phyloP scores from a whole-genome alignment of 1,140 invertebrate species.

The Dendroctonus ponderosae region DNA sequence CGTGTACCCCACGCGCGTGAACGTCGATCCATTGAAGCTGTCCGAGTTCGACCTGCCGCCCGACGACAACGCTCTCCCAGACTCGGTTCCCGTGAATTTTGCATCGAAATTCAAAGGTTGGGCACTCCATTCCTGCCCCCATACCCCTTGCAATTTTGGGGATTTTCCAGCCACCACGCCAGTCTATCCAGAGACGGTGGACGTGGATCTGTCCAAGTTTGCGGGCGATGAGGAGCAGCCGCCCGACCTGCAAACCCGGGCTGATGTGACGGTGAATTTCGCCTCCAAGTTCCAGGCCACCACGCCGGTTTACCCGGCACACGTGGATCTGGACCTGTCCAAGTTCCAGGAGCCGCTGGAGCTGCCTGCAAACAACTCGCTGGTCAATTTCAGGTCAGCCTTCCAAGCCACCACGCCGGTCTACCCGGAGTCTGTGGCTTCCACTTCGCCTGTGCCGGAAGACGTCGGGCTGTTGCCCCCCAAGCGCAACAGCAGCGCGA shows the following conservation, averaged over 20 bases:
- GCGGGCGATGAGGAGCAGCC: constrained; percentile 23
- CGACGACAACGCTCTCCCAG: background rate
- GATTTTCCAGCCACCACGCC: constrained; percentile 43
- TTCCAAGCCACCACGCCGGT: constrained; percentile 39
- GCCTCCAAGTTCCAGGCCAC: constrained; percentile 39
- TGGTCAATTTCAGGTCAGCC: constrained; percentile 20
- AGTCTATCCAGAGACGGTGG: constrained; percentile 43
- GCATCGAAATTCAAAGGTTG: constrained; percentile 18
- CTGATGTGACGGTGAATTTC: constrained; percentile 16
- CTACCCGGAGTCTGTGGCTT: constrained; percentile 35
- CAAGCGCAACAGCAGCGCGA: constrained; percentile 5
- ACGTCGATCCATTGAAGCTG: constrained; percentile 20
- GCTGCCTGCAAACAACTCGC: constrained; percentile 21
- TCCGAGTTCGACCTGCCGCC: constrained; percentile 13
- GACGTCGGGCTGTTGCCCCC: constrained; percentile 40
- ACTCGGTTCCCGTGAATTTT: constrained; percentile 3
- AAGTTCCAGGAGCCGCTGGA: constrained; percentile 22
- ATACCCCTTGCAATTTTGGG: background rate
- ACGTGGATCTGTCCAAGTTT: constrained; percentile 25
- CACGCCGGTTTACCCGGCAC: constrained; percentile 46
- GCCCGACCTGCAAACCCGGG: background rate
- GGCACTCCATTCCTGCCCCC: background rate
- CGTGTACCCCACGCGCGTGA: constrained; percentile 35
- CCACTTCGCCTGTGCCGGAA: constrained; percentile 30
- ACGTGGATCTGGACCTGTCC: constrained; percentile 30